phyloP scores from a whole-genome alignment of 2,113 vertebrate species.

The Scalopus aquaticus region DNA sequence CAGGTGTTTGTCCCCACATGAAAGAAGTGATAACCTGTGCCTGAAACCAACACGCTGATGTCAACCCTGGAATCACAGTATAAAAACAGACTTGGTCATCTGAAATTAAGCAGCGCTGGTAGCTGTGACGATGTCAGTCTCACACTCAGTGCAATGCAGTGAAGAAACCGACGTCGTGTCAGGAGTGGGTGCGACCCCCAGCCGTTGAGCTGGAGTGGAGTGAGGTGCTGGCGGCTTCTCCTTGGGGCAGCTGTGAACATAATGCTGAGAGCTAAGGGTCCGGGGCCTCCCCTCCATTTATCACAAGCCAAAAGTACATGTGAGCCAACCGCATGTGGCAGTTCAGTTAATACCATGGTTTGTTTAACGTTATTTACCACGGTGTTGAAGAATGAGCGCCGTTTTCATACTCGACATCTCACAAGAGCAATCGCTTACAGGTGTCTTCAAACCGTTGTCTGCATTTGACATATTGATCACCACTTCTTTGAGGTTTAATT shows the following conservation, averaged over 20 bases:
- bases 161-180: background rate
- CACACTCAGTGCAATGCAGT: background rate
- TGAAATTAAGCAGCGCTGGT: background rate
- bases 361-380: background rate
- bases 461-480: background rate
- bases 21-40: background rate
- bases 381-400: background rate
- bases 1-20: no score
- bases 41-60: background rate
- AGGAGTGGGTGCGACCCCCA: background rate
- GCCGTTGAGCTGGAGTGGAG: background rate
- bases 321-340: accelerated
- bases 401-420: background rate
- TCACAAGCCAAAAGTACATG: background rate
- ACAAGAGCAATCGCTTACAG: background rate
- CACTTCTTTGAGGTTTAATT: constrained; percentile 29
- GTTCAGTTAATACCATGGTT: background rate
- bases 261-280: no score
- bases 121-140: background rate
- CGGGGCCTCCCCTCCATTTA: background rate
- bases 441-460: background rate
- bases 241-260: background rate
- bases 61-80: background rate
- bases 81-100: background rate
- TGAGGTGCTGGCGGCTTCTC: accelerated